Evolutionary conservation across 2,888 invertebrate species (phyloP).

Genomic region (Argyra leucocephala): DNA sequence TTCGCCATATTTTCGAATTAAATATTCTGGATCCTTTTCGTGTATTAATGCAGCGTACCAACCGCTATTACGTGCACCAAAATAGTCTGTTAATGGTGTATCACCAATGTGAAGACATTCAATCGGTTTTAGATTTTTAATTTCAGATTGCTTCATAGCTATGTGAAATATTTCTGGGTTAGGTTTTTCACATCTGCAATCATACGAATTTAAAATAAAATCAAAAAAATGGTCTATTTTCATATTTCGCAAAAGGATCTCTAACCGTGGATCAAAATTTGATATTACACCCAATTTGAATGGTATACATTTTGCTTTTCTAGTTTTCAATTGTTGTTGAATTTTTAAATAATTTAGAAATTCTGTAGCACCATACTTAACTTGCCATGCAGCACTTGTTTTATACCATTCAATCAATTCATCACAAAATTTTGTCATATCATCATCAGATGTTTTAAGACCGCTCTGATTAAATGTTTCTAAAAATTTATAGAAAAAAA

Average conservation of each 20-base stretch:
- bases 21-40: slow-evolving; percentile 36
- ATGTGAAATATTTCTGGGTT: slow-evolving; percentile 58
- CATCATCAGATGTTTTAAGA: slow-evolving; percentile 36
- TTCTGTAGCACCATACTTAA: slow-evolving; percentile 54
- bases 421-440: slow-evolving; percentile 47
- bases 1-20: slow-evolving; percentile 42
- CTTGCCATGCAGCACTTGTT: slow-evolving; percentile 64
- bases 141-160: slow-evolving; percentile 48
- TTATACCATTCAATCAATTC: slow-evolving; percentile 61
- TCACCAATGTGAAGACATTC: slow-evolving; percentile 80
- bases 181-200: slow-evolving; percentile 66
- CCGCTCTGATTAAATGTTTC: slow-evolving; percentile 39
- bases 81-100: slow-evolving; percentile 62
- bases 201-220: slow-evolving; percentile 72
- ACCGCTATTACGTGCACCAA: slow-evolving; percentile 62
- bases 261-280: slow-evolving; percentile 77
- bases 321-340: slow-evolving; percentile 30
- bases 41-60: slow-evolving; percentile 60
- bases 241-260: slow-evolving; percentile 55
- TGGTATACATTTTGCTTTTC: slow-evolving; percentile 25
- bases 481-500: slow-evolving; percentile 20
- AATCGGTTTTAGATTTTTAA: slow-evolving; percentile 44
- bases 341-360: slow-evolving; percentile 52
- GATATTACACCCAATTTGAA: slow-evolving; percentile 65
- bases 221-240: slow-evolving; percentile 62